These are phyloP conservation scores for Mormyrops attenuatus DNA, from an alignment of 2,797 vertebrate species.

Conservation along the genomic window DNA sequence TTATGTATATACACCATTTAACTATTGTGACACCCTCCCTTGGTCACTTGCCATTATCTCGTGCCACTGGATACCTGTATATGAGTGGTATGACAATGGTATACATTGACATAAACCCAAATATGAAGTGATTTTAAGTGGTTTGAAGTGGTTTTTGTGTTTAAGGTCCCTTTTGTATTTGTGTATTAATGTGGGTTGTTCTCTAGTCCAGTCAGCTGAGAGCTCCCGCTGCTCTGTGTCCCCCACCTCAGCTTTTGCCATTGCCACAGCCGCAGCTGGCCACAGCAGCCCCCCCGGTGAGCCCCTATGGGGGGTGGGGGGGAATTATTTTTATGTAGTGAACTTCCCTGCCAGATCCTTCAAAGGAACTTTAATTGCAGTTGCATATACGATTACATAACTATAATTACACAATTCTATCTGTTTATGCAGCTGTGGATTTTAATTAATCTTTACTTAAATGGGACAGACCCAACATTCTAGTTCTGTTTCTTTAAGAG, in stretches of 20 bases:
- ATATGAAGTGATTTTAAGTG: neutral
- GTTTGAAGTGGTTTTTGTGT: neutral
- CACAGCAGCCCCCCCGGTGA: slow-evolving; percentile 85
- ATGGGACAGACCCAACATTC: neutral
- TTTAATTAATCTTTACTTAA: neutral
- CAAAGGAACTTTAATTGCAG: neutral
- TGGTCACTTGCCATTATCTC: neutral
- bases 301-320: neutral
- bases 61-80: neutral
- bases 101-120: neutral
- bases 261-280: slow-evolving; percentile 91
- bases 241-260: slow-evolving; percentile 92
- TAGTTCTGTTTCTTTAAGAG: neutral
- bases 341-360: neutral
- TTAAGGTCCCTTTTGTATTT: neutral
- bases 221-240: slow-evolving; percentile 84
- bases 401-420: neutral
- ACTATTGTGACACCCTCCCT: neutral
- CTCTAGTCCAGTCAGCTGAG: slow-evolving; percentile 77
- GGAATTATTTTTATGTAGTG: neutral
- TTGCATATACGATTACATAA: neutral
- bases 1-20: neutral
- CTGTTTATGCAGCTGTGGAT: neutral
- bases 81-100: neutral
- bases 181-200: neutral